Conservation (phyloP, 2,797 vertebrate species). For the Myoxocephalus aenaeus region DNA sequence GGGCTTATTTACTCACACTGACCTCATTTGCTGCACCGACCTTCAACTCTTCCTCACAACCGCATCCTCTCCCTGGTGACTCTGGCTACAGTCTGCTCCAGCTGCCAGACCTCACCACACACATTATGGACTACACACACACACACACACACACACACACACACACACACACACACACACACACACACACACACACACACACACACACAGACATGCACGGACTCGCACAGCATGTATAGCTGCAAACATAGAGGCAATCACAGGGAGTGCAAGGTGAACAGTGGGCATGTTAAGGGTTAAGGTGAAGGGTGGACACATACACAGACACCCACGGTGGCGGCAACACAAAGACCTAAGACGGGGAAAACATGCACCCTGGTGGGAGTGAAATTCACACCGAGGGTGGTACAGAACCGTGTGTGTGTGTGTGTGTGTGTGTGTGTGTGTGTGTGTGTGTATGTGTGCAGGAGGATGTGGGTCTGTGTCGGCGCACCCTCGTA, state of each 20-base stretch:
- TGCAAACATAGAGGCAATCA: conserved; percentile 51
- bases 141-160: neutral
- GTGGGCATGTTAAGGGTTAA: conserved; percentile 35
- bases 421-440: conserved; percentile 4
- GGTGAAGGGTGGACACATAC: conserved; percentile 5
- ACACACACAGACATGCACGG: neutral
- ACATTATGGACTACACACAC: conserved; percentile 9
- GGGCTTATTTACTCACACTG: conserved; percentile 74
- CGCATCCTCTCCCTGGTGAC: conserved; percentile 75
- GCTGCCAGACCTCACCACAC: conserved; percentile 64
- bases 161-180: neutral
- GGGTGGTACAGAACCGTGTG: conserved; percentile 44
- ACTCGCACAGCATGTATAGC: conserved; percentile 7
- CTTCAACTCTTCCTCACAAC: conserved; percentile 81
- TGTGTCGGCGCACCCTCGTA: conserved; percentile 39
- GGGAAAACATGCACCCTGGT: conserved; percentile 69
- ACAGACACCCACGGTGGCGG: conserved; percentile 12
- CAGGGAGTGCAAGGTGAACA: conserved; percentile 27
- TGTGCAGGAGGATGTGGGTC: conserved; percentile 37
- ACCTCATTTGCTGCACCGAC: conserved; percentile 79
- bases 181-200: too few relatives aligned
- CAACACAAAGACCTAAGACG: conserved; percentile 56
- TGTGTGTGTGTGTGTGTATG: neutral
- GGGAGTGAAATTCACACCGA: conserved; percentile 67
- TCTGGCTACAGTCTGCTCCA: conserved; percentile 71